Conservation (phyloP, 2,797 vertebrate species). For the Lepus townsendii region DNA sequence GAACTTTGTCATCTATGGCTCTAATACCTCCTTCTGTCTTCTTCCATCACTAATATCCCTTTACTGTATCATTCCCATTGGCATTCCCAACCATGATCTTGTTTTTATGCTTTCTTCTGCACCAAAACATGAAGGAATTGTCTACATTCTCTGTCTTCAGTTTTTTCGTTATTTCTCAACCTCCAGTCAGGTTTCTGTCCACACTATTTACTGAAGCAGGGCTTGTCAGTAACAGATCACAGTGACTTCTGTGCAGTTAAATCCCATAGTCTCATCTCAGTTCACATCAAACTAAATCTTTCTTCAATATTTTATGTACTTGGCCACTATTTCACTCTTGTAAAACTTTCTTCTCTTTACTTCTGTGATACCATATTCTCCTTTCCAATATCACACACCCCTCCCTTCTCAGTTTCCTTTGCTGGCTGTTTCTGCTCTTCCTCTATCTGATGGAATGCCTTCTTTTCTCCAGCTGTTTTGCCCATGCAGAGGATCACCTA, state of each 20-base stretch:
- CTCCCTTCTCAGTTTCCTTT: background rate
- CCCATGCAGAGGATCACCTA: background rate
- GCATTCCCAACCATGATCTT: background rate
- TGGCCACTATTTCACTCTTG: background rate
- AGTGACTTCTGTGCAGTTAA: constrained; percentile 16
- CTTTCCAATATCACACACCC: background rate
- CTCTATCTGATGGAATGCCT: background rate
- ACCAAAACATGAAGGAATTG: constrained; percentile 12
- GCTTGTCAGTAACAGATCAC: background rate
- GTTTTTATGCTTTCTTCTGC: background rate
- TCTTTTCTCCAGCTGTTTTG: background rate
- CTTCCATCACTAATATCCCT: background rate
- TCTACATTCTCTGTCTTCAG: background rate
- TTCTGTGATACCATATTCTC: background rate
- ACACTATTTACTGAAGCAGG: background rate
- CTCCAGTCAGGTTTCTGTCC: background rate
- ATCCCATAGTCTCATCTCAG: background rate
- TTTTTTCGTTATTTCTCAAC: background rate
- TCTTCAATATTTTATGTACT: background rate
- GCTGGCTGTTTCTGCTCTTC: background rate
- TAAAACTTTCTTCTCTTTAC: constrained; percentile 19
- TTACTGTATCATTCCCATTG: background rate
- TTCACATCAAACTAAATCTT: background rate
- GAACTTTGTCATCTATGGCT: background rate
- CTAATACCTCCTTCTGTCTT: background rate